Conservation (phyloP, 92 coral and sea anemone species). For the Siderastrea radians region DNA sequence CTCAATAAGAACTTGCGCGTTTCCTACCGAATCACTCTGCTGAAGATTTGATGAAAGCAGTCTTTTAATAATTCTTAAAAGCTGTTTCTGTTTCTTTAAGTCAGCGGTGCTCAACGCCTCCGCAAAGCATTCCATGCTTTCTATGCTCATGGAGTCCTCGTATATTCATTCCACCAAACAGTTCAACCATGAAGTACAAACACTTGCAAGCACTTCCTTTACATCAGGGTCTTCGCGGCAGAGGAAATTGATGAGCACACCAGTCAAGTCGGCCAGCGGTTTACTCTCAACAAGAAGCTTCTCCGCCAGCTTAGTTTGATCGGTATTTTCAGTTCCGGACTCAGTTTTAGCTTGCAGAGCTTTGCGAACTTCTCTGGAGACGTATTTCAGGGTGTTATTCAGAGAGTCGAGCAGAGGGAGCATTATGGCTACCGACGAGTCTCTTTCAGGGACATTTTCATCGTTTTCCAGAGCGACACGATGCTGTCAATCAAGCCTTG, state of each 20-base stretch:
- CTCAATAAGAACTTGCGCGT: slow-evolving; percentile 61
- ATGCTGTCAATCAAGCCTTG: slow-evolving; percentile 95
- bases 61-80: slow-evolving; percentile 92
- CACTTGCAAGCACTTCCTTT: slow-evolving; percentile 88
- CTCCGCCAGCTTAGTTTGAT: slow-evolving; percentile 85
- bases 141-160: slow-evolving; percentile 87
- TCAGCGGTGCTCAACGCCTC: slow-evolving; percentile 82
- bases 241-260: slow-evolving; percentile 87
- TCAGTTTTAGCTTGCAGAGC: slow-evolving; percentile 92
- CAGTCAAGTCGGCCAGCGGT: slow-evolving; percentile 90
- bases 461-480: slow-evolving; percentile 62
- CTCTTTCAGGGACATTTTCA: slow-evolving; percentile 62
- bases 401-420: slow-evolving; percentile 89
- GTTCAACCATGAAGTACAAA: slow-evolving; percentile 91
- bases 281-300: slow-evolving; percentile 85
- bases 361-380: slow-evolving; percentile 96
- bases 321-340: slow-evolving; percentile 56
- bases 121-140: slow-evolving; percentile 82
- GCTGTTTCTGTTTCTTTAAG: slow-evolving; percentile 82
- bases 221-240: slow-evolving; percentile 86
- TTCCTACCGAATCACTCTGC: slow-evolving; percentile 50
- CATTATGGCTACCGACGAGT: slow-evolving; percentile 50
- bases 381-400: slow-evolving; percentile 80
- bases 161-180: slow-evolving; percentile 92
- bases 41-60: slow-evolving; percentile 80